Evolutionary conservation across 2,888 invertebrate genomes (phyloP).

Genomic region (Drosophila anceps): DNA sequence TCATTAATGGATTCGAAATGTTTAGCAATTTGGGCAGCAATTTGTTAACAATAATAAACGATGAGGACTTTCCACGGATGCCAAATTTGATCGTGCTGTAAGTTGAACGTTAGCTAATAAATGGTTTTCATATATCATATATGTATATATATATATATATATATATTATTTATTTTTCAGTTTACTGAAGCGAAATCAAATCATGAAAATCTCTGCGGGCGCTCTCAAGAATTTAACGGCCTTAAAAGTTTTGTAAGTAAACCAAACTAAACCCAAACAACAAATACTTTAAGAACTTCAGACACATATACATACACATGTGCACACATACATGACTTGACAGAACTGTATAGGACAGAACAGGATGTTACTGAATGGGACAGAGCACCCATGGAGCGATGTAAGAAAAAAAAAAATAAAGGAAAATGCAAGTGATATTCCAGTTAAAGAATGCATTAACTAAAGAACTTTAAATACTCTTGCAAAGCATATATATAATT

Average conservation of each 20-base stretch:
- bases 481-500: not conserved
- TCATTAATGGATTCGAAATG: constrained; percentile 42
- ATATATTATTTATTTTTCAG: constrained; percentile 87
- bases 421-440: constrained; percentile 64
- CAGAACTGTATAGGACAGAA: constrained; percentile 33
- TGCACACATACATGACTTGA: constrained; percentile 24
- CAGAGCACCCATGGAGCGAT: constrained; percentile 34
- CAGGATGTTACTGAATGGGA: constrained; percentile 18
- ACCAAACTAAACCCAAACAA: constrained; percentile 27
- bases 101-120: constrained; percentile 85
- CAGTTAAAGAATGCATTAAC: not conserved
- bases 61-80: constrained; percentile 90
- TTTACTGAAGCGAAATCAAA: constrained; percentile 94
- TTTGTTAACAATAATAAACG: constrained; percentile 89
- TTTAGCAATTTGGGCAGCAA: constrained; percentile 91
- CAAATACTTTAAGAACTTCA: constrained; percentile 60
- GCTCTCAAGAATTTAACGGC: constrained; percentile 92
- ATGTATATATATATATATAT: not conserved
- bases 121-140: not conserved
- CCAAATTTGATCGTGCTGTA: constrained; percentile 92
- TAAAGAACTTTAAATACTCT: constrained; percentile 29
- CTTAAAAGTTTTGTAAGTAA: constrained; percentile 94
- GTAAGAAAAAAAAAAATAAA: constrained; percentile 16
- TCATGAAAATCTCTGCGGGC: constrained; percentile 90
- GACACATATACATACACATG: constrained; percentile 14